phyloP scores from a whole-genome alignment of 2,113 vertebrate species.

The Psittacara wagleri region DNA sequence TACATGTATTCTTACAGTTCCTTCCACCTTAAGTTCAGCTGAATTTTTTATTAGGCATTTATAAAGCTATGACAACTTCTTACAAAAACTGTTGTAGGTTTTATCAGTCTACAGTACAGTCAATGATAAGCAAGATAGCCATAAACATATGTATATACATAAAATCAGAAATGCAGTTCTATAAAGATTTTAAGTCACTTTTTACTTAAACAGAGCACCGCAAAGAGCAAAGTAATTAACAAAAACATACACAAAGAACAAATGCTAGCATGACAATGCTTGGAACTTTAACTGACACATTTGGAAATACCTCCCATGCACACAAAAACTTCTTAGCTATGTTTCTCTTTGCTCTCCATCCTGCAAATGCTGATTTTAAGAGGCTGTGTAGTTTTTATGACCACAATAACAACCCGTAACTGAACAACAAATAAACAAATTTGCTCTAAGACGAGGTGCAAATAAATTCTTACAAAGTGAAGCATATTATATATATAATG shows the following conservation, averaged over 20 bases:
- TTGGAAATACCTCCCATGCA: not conserved
- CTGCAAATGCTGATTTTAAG: not conserved
- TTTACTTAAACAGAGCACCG: not conserved
- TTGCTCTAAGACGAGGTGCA: not conserved
- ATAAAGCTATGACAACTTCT: not conserved
- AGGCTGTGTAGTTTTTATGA: not conserved
- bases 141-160: not conserved
- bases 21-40: not conserved
- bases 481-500: not conserved
- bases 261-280: not conserved
- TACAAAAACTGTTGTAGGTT: not conserved
- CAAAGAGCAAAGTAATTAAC: not conserved
- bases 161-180: not conserved
- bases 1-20: not conserved
- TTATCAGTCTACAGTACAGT: not conserved
- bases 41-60: not conserved
- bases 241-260: not conserved
- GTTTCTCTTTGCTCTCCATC: not conserved
- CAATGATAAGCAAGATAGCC: not conserved
- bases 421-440: not conserved
- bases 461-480: not conserved
- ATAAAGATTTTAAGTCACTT: not conserved
- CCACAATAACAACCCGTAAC: not conserved
- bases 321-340: not conserved
- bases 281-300: not conserved